A percentile compares a stretch with the other conserved stretches of the same genome.
phyloP scores from a whole-genome alignment of 2,113 vertebrate genomes.

The Speoplatyrhinus poulsoni region DNA sequence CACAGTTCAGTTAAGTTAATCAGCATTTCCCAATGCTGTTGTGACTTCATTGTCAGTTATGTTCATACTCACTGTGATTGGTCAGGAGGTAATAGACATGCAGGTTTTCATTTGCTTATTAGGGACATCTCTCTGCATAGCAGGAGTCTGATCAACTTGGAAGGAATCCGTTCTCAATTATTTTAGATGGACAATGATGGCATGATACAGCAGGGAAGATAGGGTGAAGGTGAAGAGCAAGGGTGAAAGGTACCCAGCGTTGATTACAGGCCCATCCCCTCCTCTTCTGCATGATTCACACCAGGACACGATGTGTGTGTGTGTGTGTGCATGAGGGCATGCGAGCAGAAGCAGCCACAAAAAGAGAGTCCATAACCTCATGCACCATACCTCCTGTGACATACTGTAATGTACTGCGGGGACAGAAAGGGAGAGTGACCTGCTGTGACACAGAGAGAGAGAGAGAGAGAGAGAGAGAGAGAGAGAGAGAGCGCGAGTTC shows the following conservation, averaged over 20 bases:
- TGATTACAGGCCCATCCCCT: slow-evolving; percentile 59
- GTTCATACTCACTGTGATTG: too few relatives aligned
- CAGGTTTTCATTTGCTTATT: too few relatives aligned
- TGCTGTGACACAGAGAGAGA: neutral
- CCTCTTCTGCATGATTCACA: slow-evolving; percentile 52
- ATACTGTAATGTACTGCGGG: neutral
- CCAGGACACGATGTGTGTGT: slow-evolving; percentile 17
- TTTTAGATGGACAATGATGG: too few relatives aligned
- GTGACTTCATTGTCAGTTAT: neutral
- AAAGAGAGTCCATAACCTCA: too few relatives aligned
- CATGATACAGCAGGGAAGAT: neutral
- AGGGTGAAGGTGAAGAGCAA: slow-evolving; percentile 4
- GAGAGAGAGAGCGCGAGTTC: neutral
- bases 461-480: neutral
- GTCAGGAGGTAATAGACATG: too few relatives aligned
- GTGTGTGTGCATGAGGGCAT: neutral
- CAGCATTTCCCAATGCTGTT: neutral
- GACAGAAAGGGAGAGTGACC: neutral
- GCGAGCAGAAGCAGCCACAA: too few relatives aligned
- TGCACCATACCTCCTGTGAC: neutral
- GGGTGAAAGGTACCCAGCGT: slow-evolving; percentile 32
- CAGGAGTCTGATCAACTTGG: too few relatives aligned
- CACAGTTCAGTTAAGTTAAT: neutral
- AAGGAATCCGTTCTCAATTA: too few relatives aligned
- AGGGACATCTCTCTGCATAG: too few relatives aligned